phyloP scores from a whole-genome alignment of 2,888 invertebrate genomes.

The Eristalis intricaria region DNA sequence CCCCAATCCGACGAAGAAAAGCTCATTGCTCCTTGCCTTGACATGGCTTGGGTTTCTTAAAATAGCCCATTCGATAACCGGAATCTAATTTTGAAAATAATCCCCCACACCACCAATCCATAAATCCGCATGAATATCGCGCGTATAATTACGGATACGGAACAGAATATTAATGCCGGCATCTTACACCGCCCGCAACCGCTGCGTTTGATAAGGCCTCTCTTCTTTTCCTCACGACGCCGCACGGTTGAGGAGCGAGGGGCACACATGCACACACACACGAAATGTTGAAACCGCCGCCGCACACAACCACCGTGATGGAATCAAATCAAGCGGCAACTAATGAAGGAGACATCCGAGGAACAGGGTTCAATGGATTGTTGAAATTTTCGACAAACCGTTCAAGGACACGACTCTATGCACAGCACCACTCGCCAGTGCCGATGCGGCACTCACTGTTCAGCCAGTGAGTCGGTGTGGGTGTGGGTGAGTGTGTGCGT shows the following conservation, averaged over 20 bases:
- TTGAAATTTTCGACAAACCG: constrained; percentile 54
- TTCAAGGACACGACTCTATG: constrained; percentile 69
- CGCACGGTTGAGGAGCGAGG: too few relatives aligned
- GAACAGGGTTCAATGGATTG: constrained; percentile 61
- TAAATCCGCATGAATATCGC: constrained; percentile 44
- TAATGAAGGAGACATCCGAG: constrained; percentile 34
- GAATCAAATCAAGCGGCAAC: background rate
- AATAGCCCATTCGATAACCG: background rate
- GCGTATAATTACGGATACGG: constrained; percentile 54
- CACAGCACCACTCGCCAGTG: constrained; percentile 4
- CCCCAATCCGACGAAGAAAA: background rate
- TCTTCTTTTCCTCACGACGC: too few relatives aligned
- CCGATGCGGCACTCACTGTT: background rate
- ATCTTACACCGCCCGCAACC: background rate
- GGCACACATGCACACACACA: background rate
- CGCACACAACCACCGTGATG: background rate
- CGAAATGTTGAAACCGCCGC: background rate
- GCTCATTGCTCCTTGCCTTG: background rate
- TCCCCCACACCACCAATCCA: background rate
- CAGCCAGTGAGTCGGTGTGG: background rate
- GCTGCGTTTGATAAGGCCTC: too few relatives aligned
- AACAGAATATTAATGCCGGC: constrained; percentile 57
- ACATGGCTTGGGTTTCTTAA: background rate
- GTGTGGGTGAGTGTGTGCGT: constrained; percentile 1
- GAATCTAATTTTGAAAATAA: background rate